A percentile compares a stretch with the other conserved stretches of the same genome.
These are phyloP conservation scores for Torymus tubicola DNA, from an alignment of 2,888 invertebrate species.

Conservation along the genomic window DNA sequence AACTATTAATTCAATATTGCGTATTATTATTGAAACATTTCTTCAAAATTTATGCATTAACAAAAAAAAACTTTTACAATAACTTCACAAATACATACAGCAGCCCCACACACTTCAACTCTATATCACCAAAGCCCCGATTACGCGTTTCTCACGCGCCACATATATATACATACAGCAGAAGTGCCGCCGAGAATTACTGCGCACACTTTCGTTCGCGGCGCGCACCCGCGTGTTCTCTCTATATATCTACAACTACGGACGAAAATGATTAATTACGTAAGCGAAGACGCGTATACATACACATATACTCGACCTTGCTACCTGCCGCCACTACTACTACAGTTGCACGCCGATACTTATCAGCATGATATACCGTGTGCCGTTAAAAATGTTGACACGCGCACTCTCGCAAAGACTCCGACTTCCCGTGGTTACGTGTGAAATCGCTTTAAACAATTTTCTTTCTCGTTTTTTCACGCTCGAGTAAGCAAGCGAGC, in stretches of 20 bases:
- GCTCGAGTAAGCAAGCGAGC: too few species aligned
- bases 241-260: constrained; percentile 2
- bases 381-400: constrained; percentile 62
- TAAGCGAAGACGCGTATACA: constrained; percentile 40
- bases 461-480: constrained; percentile 22
- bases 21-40: too few species aligned
- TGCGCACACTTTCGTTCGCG: too few species aligned
- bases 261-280: constrained; percentile 66
- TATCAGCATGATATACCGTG: constrained; percentile 66
- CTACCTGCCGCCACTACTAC: constrained; percentile 49
- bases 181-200: too few species aligned
- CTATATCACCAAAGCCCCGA: too few species aligned
- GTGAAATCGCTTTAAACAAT: constrained; percentile 33
- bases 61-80: too few species aligned
- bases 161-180: too few species aligned
- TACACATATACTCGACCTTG: constrained; percentile 54
- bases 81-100: too few species aligned
- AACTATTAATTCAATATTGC: too few species aligned
- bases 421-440: constrained; percentile 34
- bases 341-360: constrained; percentile 60
- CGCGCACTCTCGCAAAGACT: background rate
- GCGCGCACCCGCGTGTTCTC: background rate
- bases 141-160: too few species aligned
- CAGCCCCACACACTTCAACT: too few species aligned
- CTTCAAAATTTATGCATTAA: too few species aligned